Evolutionary conservation across 2,113 vertebrate genomes (phyloP), one percentile per base, ranked within the genome.

Genomic region (Microtus montanus): DNA sequence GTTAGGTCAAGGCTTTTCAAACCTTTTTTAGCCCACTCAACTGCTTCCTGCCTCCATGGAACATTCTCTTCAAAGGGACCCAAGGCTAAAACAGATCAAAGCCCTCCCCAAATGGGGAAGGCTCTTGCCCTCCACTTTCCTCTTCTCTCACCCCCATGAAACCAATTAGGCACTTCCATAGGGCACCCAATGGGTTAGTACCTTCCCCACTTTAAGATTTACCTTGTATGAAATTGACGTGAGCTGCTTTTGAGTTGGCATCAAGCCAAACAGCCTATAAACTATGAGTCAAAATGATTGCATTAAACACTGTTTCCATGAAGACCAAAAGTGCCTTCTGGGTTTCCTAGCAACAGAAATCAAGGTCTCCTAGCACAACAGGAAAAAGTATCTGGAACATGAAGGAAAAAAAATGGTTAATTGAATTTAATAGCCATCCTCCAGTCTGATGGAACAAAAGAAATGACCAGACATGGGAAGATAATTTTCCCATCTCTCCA

Each of bases 301-400:
- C 44, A 94, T 92, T 96, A 94, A 93, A 38, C 24, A 77, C 47
- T 6, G 49, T 92, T 95, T 96, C 92, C 33, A 68, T 38, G 74
- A 96, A 54, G 20, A 93, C 64, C 20, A 44, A 47, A 94, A 84
- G 77, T 77, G 41, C 64, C 85, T 93, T 94, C 64, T 61, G 85
- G 71, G 95, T 96, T 93, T 96, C 96, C 90, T 94, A 96, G 96
- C 95, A 96, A 96, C 92, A 95, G 66, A 93, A 92, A 93, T 70
- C 84, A 94, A 95, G 94, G 71, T 93, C 75, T 75, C 52, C 92
- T 89, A 73, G 35, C 61, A 71, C 28, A 41, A 28, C 35, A 92
- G 74, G 73, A 41, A 74, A 58, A 68, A 75, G 61, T 49, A 33
- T 15, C 79, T 87, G 79, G 78, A 92, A 96, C 24, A 64, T 58